Evolutionary conservation across 2,113 vertebrate species (phyloP), one percentile per base, ranked within the genome.

Genomic region (Platysteira castanea): DNA sequence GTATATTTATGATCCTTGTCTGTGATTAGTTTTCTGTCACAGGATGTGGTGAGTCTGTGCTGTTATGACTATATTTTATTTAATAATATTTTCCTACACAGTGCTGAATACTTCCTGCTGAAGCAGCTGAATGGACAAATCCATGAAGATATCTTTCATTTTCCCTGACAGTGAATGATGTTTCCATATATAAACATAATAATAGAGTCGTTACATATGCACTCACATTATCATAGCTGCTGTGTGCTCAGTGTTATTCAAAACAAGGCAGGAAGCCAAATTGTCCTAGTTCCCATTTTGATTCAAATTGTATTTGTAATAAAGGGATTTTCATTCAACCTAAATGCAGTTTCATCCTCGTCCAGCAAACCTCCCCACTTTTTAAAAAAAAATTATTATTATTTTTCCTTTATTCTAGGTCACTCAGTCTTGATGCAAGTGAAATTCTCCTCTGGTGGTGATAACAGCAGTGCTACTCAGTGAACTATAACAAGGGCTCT

Each of bases 301-400:
- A 96, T 97, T 97, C 97, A 97, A 97, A 97, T 97, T 90, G 93
- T 93, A 91, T 91, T 97, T 96, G 92, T 96, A 97, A 98, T 97
- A 97, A 97, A 98, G 92, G 92, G 93, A 96, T 97, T 97, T 97
- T 98, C 97, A 97, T 97, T 98, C 97, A 98, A 81, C 90, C 77
- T 95, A 97, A 97, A 98, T 97, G 97, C 89, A 95, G 85, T 97
- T 97, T 97, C 95, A 88, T 95, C 93, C 83, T 77, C 68, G 17
- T 86, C 54, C 76, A 96, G 87, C 92, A 95, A 96, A 94, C 93
- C 86, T 97, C 61, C 80, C 79, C 68, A 69, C 63, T 78, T 88
- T 56, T 71, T 81, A n/a, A n/a, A n/a, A n/a, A n/a, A n/a, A 35
- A 56, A 87, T 94, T 94, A 90, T 95, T 92, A 85, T 96, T 89